Evolutionary conservation across 2,888 invertebrate genomes (phyloP).

Genomic region (Proisotoma minuta): DNA sequence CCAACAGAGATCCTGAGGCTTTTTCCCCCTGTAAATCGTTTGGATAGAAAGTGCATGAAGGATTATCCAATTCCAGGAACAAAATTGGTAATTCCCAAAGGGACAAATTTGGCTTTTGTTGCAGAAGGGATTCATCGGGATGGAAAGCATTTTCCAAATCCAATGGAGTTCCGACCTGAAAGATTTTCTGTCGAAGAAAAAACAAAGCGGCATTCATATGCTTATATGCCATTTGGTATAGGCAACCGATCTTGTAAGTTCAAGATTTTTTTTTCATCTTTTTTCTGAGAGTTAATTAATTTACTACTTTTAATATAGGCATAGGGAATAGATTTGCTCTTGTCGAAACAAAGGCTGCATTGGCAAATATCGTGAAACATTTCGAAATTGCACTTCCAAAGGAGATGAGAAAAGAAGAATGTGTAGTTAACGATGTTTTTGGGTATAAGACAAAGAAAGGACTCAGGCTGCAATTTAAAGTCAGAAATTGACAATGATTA

Average conservation of each 20-base stretch:
- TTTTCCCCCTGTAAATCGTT: background rate
- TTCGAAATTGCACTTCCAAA: no score
- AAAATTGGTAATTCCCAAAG: background rate
- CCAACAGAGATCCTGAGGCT: conserved; percentile 4
- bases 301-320: no score
- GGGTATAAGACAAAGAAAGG: no score
- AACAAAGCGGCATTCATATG: background rate
- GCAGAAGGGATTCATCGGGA: conserved; percentile 19
- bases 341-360: no score
- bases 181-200: background rate
- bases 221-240: background rate
- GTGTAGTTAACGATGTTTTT: no score
- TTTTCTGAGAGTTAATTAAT: no score
- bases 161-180: background rate
- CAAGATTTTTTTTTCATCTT: no score
- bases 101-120: background rate
- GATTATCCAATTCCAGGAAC: background rate
- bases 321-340: no score
- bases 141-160: conserved; percentile 24
- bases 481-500: no score
- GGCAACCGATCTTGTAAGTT: background rate
- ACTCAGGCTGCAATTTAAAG: no score
- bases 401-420: no score
- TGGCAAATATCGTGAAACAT: no score
- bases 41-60: background rate